These are phyloP conservation scores for Lymantria monacha DNA, from an alignment of 2,888 invertebrate genomes.

Conservation along the genomic window DNA sequence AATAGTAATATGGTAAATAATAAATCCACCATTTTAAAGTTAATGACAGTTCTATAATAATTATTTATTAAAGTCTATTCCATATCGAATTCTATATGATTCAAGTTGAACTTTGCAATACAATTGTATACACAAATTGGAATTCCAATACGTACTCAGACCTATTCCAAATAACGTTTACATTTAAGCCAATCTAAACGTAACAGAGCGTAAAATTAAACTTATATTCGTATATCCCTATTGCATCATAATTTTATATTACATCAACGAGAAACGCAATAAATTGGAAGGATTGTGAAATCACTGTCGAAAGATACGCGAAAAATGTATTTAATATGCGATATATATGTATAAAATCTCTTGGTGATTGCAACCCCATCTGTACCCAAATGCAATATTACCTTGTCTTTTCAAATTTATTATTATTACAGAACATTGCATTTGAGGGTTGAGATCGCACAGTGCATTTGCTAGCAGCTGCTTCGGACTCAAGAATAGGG, in stretches of 20 bases:
- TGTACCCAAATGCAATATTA: slow-evolving; percentile 53
- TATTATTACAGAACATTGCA: slow-evolving; percentile 76
- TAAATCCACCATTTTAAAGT: no score
- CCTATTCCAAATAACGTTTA: slow-evolving; percentile 8
- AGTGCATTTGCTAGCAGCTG: slow-evolving; percentile 73
- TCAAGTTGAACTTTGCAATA: neutral
- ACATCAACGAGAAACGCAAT: slow-evolving; percentile 6
- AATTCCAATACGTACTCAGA: slow-evolving; percentile 3
- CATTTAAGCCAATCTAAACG: slow-evolving; percentile 17
- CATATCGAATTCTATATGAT: no score
- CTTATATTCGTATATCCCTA: slow-evolving; percentile 8
- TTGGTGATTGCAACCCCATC: slow-evolving; percentile 66
- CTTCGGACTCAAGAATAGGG: slow-evolving; percentile 45
- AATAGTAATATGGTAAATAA: no score
- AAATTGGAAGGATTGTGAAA: slow-evolving; percentile 16
- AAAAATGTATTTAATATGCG: slow-evolving; percentile 33
- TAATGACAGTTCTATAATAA: no score
- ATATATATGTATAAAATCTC: slow-evolving; percentile 44
- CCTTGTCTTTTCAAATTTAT: slow-evolving; percentile 76
- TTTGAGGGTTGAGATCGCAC: slow-evolving; percentile 63
- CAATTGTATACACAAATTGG: neutral
- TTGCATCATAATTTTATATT: slow-evolving; percentile 17
- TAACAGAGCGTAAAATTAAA: slow-evolving; percentile 15
- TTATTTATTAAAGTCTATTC: no score
- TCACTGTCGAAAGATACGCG: slow-evolving; percentile 10